phyloP scores from a whole-genome alignment of 2,113 vertebrate species.

The Solea senegalensis region DNA sequence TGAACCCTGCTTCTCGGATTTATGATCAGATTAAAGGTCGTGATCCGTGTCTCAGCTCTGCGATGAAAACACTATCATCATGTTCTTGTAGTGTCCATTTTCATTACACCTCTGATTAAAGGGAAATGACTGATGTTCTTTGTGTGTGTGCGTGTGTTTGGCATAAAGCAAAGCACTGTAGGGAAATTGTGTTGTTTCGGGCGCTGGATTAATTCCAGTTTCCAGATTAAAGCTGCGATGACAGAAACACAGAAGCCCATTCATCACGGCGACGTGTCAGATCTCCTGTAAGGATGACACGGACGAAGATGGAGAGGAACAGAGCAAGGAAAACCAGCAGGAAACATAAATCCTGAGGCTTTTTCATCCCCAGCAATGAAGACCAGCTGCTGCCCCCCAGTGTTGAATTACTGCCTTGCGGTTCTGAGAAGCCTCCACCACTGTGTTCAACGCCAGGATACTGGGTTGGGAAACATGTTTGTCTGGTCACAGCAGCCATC shows the following conservation, averaged over 20 bases:
- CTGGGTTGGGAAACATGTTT: neutral
- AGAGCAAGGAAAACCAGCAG: slow-evolving; percentile 22
- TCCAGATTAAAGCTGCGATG: slow-evolving; percentile 45
- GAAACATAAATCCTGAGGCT: slow-evolving; percentile 61
- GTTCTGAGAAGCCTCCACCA: neutral
- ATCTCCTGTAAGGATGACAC: slow-evolving; percentile 12
- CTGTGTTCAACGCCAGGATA: neutral
- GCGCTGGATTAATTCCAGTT: slow-evolving; percentile 40
- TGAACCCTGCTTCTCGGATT: neutral
- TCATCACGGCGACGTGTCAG: slow-evolving; percentile 30
- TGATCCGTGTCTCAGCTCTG: neutral
- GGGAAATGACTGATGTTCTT: neutral
- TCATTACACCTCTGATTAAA: slow-evolving; percentile 10
- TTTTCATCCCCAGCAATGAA: slow-evolving; percentile 56
- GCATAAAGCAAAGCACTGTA: slow-evolving; percentile 31
- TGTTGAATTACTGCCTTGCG: slow-evolving; percentile 8
- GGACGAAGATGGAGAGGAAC: neutral
- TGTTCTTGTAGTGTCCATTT: neutral
- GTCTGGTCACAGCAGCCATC: neutral
- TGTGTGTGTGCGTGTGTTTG: neutral
- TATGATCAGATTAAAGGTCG: neutral
- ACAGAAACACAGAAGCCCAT: slow-evolving; percentile 53
- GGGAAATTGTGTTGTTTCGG: neutral
- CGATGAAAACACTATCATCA: neutral
- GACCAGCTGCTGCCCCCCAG: slow-evolving; percentile 53